Evolutionary conservation across 2,113 vertebrate species (phyloP), one percentile per base, ranked within the genome.

Genomic region (Nasalis larvatus): DNA sequence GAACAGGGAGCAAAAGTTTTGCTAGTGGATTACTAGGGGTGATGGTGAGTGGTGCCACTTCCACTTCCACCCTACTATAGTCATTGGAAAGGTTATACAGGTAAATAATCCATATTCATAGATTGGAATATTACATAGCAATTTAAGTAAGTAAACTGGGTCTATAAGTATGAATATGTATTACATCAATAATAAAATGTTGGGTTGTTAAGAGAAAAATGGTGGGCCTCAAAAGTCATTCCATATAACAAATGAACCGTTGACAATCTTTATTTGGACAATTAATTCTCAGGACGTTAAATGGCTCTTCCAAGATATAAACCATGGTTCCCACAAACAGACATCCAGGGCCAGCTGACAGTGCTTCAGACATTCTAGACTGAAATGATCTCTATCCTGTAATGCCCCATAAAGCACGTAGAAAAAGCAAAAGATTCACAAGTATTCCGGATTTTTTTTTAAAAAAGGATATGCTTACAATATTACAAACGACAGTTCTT

Each of bases 181-280:
- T n/a, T 56, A 35, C n/a, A 66, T 54, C 37, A 58, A 37, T 45
- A 69, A 87, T n/a, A 69, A 87, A 77, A 49, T 81, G 32, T 7
- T 40, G 52, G 5, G 4, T 18, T 71, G 40, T 60, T 32, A 54
- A 68, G 47, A 78, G 40, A 37, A 78, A 58, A 66, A 40, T 21
- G 8, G 4, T 49, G 25, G 3, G 9, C 4, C 58, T 78, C n/a
- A 37, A 9, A 47, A 35, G 11, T 45, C 58, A 30, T 25, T 86
- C 49, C 0, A 2, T 7, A 13, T n/a, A 5, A 30, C 45, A 18
- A 11, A 47, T 37, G 18, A 54, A 23, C 11, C 3, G n/a, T 37
- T 47, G 1, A 45, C 5, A 30, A 13, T 45, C 37, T 58, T 56
- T 30, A 83, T 27, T 25, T 68, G 71, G 27, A 16, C 13, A 12